These are phyloP conservation scores for Muraenolepis orangiensis DNA, from an alignment of 2,797 vertebrate genomes.

Conservation along the genomic window DNA sequence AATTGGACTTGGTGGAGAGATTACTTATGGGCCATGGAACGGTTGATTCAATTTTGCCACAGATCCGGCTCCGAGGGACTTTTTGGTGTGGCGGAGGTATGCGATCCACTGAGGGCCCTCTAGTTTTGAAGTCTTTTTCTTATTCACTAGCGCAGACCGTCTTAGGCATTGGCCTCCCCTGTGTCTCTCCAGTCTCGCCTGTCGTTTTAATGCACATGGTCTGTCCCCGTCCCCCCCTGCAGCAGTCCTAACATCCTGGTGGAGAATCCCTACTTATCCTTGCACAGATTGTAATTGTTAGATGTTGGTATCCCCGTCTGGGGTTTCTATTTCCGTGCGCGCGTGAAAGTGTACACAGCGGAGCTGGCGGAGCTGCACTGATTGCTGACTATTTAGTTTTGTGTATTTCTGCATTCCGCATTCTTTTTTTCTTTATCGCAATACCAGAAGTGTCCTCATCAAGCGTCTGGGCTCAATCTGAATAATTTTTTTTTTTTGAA, in stretches of 20 bases:
- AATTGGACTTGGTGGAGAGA: no score
- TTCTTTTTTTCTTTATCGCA: not conserved
- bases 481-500: no score
- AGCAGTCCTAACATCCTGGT: not conserved
- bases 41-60: no score
- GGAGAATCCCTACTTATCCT: not conserved
- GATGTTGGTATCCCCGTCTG: not conserved
- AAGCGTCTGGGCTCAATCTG: no score
- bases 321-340: not conserved
- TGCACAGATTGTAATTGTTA: not conserved
- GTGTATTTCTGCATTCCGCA: not conserved
- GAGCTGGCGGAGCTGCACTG: not conserved
- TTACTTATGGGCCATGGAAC: no score
- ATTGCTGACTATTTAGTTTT: not conserved
- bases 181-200: not conserved
- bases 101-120: no score
- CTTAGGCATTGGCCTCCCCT: not conserved
- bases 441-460: no score
- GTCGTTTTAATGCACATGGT: not conserved
- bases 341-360: not conserved
- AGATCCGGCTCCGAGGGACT: no score
- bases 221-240: not conserved
- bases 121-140: no score
- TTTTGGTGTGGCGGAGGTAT: no score
- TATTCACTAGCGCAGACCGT: not conserved